A percentile compares a stretch with the other conserved stretches of the same genome.
Evolutionary conservation across 2,797 vertebrate species (phyloP).

Genomic region (Pseudotriccus pelzelni): DNA sequence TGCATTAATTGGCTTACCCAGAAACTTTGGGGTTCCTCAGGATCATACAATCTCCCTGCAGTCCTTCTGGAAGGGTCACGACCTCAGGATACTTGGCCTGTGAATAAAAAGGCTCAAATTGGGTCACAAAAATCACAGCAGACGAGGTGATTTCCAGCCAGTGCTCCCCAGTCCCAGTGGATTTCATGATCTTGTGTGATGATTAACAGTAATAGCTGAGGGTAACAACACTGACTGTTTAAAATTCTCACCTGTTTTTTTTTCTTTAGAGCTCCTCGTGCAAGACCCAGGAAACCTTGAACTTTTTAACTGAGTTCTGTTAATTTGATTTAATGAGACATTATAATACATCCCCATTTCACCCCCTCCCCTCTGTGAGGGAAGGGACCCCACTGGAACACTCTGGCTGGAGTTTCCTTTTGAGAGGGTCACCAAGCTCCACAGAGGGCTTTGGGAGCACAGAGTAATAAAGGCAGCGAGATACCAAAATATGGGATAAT

Average conservation of each 20-base stretch:
- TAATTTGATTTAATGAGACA: background rate
- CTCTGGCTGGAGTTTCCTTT: background rate
- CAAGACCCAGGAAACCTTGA: background rate
- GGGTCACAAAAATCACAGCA: background rate
- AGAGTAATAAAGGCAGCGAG: background rate
- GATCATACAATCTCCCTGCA: constrained; percentile 77
- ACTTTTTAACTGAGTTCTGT: background rate
- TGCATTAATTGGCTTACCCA: constrained; percentile 75
- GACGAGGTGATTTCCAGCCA: background rate
- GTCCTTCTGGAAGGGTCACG: constrained; percentile 81
- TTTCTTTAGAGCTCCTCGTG: background rate
- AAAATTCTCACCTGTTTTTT: background rate
- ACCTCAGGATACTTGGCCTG: constrained; percentile 84
- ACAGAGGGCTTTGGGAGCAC: background rate
- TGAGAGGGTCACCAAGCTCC: background rate
- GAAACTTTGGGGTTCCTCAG: constrained; percentile 76
- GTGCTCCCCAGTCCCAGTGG: background rate
- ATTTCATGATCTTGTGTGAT: background rate
- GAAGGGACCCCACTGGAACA: background rate
- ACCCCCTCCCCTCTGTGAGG: background rate
- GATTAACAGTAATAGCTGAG: background rate
- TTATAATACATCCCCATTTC: background rate
- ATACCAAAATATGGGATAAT: background rate
- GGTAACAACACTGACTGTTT: background rate
- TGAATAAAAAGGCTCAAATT: background rate